phyloP scores from a whole-genome alignment of 2,888 invertebrate genomes.

The Campoletis raptor region DNA sequence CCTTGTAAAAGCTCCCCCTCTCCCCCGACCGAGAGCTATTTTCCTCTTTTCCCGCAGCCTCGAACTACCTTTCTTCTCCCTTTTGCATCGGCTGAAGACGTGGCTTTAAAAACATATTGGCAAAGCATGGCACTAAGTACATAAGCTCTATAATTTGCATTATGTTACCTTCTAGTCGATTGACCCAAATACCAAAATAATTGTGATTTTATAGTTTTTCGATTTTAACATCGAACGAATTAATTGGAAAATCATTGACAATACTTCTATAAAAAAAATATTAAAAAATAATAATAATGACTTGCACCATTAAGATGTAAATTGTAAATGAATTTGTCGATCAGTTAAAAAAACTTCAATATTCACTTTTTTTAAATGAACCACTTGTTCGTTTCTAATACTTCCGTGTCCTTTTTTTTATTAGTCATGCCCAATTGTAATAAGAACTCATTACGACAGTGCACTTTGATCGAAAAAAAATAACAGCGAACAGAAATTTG shows the following conservation, averaged over 20 bases:
- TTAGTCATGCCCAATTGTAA: background rate
- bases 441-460: background rate
- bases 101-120: conserved; percentile 67
- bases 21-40: conserved; percentile 14
- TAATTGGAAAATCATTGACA: background rate
- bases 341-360: background rate
- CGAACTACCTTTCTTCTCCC: conserved; percentile 9
- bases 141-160: conserved; percentile 57
- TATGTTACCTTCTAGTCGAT: conserved; percentile 35
- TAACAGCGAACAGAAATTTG: background rate
- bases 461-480: conserved; percentile 10
- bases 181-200: conserved; percentile 29
- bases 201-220: background rate
- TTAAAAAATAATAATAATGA: too few species aligned
- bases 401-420: background rate
- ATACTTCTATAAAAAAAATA: background rate
- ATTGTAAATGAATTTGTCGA: background rate
- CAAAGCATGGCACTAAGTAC: conserved; percentile 39
- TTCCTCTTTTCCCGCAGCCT: background rate
- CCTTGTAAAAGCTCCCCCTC: background rate
- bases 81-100: conserved; percentile 11
- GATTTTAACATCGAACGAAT: background rate
- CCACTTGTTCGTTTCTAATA: background rate
- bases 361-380: background rate
- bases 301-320: background rate